phyloP scores from a whole-genome alignment of 37 sponge, comb jelly and placozoan genomes.

The Tethya wilhelma region DNA sequence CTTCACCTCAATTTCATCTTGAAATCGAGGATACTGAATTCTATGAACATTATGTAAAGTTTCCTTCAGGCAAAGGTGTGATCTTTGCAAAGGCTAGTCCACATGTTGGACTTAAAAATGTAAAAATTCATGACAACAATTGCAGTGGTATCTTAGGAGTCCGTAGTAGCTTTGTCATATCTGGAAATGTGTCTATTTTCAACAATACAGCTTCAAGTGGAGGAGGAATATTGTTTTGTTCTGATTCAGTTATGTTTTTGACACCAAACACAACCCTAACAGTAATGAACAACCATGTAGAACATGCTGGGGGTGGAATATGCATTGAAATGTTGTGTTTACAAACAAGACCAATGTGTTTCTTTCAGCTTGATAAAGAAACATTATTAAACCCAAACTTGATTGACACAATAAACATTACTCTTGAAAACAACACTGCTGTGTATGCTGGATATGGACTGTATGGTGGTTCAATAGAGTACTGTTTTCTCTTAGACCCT shows the following conservation, averaged over 20 bases:
- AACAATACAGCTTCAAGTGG: slow-evolving; percentile 25
- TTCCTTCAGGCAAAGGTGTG: neutral
- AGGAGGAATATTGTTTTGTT: slow-evolving; percentile 36
- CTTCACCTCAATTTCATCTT: neutral
- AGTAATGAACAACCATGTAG: slow-evolving; percentile 18
- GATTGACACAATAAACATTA: neutral
- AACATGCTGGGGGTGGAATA: slow-evolving; percentile 32
- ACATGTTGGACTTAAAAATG: neutral
- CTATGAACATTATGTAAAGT: neutral
- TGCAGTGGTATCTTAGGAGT: neutral
- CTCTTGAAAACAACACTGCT: neutral
- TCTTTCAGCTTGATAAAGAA: slow-evolving; percentile 18
- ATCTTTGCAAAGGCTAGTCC: neutral
- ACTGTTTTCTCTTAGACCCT: neutral
- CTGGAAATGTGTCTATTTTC: neutral
- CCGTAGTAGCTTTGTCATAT: neutral
- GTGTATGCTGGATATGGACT: neutral
- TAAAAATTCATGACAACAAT: neutral
- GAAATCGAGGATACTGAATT: neutral
- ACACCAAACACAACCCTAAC: neutral
- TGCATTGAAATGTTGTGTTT: slow-evolving; percentile 16
- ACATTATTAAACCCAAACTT: neutral
- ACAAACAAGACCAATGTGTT: slow-evolving; percentile 23
- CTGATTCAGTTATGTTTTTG: slow-evolving; percentile 11
- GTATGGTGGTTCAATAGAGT: neutral